These are phyloP conservation scores for Planococcus citri DNA, from an alignment of 1,140 invertebrate species.

Conservation along the genomic window DNA sequence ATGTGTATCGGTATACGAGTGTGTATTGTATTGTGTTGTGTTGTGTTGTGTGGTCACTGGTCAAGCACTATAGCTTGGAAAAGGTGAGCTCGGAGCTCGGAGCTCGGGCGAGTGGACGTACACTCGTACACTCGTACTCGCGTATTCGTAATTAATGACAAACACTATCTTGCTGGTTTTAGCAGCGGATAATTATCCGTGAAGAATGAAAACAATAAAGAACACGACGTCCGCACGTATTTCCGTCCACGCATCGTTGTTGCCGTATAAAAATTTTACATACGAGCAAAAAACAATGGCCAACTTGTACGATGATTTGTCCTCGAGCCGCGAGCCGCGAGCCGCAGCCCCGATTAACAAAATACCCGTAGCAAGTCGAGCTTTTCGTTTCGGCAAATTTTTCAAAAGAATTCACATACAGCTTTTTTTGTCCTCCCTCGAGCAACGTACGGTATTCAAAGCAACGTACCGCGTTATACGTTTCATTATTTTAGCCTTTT, in stretches of 20 bases:
- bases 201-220: slow-evolving; percentile 7
- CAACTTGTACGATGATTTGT: not conserved
- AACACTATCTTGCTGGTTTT: not conserved
- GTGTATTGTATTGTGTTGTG: no score
- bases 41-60: no score
- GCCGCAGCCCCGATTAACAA: not conserved
- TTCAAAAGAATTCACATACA: not conserved
- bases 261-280: not conserved
- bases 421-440: not conserved
- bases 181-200: slow-evolving; percentile 1
- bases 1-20: no score
- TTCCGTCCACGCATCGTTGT: slow-evolving; percentile 1
- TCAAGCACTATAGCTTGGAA: no score
- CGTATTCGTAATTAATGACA: not conserved
- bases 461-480: not conserved
- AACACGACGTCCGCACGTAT: slow-evolving; percentile 1
- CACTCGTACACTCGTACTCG: no score
- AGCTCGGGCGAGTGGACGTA: no score
- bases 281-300: not conserved
- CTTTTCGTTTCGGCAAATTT: not conserved
- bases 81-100: no score
- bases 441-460: not conserved
- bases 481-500: not conserved
- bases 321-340: not conserved
- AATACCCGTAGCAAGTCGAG: not conserved